Evolutionary conservation across 2,888 invertebrate species (phyloP).

Genomic region (Cyrtodaria siliqua): DNA sequence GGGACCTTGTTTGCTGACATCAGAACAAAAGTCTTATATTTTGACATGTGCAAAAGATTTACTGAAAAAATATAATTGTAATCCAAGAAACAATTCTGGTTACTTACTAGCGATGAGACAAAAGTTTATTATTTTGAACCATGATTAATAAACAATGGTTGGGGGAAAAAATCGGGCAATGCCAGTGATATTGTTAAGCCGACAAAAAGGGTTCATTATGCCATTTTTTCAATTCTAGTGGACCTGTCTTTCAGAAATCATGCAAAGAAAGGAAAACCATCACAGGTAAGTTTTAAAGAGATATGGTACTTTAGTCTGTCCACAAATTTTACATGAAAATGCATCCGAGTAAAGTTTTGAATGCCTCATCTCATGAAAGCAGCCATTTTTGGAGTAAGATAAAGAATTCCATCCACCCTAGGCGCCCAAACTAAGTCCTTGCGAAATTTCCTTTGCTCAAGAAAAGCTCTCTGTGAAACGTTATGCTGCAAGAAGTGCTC

Average conservation of each 20-base stretch:
- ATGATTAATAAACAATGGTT: conserved; percentile 8
- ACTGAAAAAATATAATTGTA: neutral
- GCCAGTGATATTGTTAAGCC: conserved; percentile 7
- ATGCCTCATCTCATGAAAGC: no score
- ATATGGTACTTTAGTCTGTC: neutral
- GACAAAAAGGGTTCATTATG: neutral
- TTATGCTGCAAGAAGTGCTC: neutral
- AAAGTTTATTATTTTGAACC: conserved; percentile 17
- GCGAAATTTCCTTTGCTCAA: neutral
- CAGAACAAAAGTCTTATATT: neutral
- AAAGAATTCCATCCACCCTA: neutral
- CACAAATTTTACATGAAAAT: neutral
- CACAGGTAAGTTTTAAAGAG: conserved; percentile 2
- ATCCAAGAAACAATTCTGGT: neutral
- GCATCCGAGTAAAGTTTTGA: neutral
- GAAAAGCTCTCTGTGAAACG: neutral
- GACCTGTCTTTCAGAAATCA: neutral
- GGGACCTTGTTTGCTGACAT: neutral
- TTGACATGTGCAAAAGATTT: neutral
- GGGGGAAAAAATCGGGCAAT: neutral
- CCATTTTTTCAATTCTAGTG: neutral
- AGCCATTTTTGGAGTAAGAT: neutral
- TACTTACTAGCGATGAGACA: conserved; percentile 15
- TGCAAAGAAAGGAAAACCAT: neutral
- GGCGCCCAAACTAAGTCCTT: no score